Base-by-base conservation (phyloP, 2,113 vertebrate species). In the Hydrolagus affinis region DNA sequence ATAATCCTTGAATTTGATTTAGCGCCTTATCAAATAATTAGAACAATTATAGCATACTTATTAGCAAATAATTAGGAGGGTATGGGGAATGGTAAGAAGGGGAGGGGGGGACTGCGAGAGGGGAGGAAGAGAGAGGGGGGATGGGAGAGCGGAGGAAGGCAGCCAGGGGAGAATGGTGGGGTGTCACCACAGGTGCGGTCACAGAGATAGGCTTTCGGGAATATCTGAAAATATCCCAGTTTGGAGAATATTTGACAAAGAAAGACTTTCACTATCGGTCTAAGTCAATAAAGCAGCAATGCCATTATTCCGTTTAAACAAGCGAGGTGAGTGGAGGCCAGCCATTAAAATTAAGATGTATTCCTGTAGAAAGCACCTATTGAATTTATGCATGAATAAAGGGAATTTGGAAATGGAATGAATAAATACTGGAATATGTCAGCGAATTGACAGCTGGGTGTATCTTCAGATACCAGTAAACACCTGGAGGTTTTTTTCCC, bases 61-160 rank as follows among this genome's bases (percentile, higher is more conserved):
- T 44, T 44, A 44, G 1, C 44, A 44, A 86, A 86, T 86, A 87
- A 75, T 87, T 87, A 87, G 85, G 85, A 85, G 83, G 68, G 80
- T 85, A 87, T 87, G 70, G 85, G 21, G 80, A 74, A 73, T 86
- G 85, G 85, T 77, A 56, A 70, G 70, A 71, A 68, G 86, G 73
- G 68, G 73, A 60, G 30, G 70, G 69, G 66, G 60, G 72, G 86
- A 83, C 68, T 80, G 23, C 44, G 75, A 86, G 64, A 71, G 44
- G 66, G 69, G 71, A 86, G 62, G n/a, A 68, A 23, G 32, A 62
- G 73, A 76, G 72, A 86, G 66, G 77, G 72, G 59, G 64, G 60
- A 74, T 66, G 64, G 60, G 74, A 86, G 56, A 75, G 85, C 32
- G 57, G 21, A 66, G 60, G n/a, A n/a, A n/a, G n/a, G n/a, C n/a